Evolutionary conservation across 2,113 vertebrate species (phyloP).

Genomic region (Scolopax mira): DNA sequence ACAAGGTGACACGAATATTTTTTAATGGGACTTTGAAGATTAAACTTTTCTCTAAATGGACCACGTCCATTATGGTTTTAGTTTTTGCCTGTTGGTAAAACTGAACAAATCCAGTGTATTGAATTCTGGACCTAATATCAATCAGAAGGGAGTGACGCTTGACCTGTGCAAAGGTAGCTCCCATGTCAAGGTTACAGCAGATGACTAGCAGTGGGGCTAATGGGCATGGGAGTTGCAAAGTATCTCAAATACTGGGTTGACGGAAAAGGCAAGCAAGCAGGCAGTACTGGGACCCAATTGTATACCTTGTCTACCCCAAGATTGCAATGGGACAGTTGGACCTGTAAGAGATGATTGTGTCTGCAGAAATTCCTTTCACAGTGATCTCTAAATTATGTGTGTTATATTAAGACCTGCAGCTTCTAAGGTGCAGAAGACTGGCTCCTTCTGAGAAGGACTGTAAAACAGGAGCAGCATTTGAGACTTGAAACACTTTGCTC

Average conservation of each 20-base stretch:
- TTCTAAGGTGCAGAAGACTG: not conserved
- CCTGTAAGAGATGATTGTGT: not conserved
- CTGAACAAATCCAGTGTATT: not conserved
- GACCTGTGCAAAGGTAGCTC: not conserved
- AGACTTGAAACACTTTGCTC: not conserved
- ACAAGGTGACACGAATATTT: not conserved
- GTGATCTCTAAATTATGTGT: not conserved
- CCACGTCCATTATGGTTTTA: not conserved
- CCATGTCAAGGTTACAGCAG: not conserved
- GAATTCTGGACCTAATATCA: not conserved
- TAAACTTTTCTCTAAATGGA: not conserved
- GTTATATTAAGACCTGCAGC: not conserved
- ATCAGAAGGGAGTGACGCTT: not conserved
- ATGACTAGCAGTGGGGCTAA: not conserved
- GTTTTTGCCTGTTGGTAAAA: not conserved
- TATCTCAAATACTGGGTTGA: not conserved
- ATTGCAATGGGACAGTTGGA: not conserved
- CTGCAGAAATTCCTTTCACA: not conserved
- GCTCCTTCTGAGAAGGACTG: not conserved
- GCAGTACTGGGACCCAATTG: rapidly evolving
- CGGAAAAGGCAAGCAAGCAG: not conserved
- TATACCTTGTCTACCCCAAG: not conserved
- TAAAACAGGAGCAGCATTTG: not conserved
- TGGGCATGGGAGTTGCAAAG: not conserved
- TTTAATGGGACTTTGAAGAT: not conserved